Evolutionary conservation across 2,797 vertebrate genomes (phyloP), one percentile per base, ranked within the genome.

Genomic region (Paratrypauchen microcephalus): DNA sequence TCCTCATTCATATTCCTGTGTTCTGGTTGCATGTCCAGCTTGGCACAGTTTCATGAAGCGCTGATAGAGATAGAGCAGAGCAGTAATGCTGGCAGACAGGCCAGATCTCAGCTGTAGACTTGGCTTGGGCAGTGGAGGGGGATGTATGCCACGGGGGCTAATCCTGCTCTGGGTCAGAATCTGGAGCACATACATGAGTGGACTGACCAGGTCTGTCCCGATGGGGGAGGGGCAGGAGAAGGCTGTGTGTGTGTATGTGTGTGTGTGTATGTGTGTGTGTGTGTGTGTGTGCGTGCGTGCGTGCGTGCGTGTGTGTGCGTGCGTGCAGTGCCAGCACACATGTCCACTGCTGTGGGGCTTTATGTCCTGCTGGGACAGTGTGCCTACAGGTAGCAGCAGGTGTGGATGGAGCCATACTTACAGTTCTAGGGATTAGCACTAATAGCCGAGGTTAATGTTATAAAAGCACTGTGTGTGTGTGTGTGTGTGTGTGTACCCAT

Each of bases 141-240:
- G 75, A 76, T 77, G 80, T 76, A 81, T 84, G 85, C 82, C 85
- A 85, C 82, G 74, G 78, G 75, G 75, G 75, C 77, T 89, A 89
- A 90, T 90, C 87, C 86, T 76, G 83, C 82, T 75, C 65, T 83
- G 84, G 84, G 85, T 79, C 83, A 83, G 82, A 90, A 91, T 89
- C 86, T 91, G 87, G 84, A 92, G 74, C 79, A 80, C 72, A 47
- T 76, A 86, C 90, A 71, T 83, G 78, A 88, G 85, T 81, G 83
- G 85, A 77, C 64, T 76, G 79, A 83, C 83, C 83, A 73, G 76
- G 77, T 59, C 41, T 59, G 69, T 41, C 30, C 57, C 66, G 3
- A 39, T 2, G 65, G 74, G 77, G 62, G 77, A 76, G 73, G 82
- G 76, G 65, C 65, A 15, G 39, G 39, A 36, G 32, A 8, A n/a